phyloP scores from a whole-genome alignment of 2,113 vertebrate genomes.

The Amphiprion percula region DNA sequence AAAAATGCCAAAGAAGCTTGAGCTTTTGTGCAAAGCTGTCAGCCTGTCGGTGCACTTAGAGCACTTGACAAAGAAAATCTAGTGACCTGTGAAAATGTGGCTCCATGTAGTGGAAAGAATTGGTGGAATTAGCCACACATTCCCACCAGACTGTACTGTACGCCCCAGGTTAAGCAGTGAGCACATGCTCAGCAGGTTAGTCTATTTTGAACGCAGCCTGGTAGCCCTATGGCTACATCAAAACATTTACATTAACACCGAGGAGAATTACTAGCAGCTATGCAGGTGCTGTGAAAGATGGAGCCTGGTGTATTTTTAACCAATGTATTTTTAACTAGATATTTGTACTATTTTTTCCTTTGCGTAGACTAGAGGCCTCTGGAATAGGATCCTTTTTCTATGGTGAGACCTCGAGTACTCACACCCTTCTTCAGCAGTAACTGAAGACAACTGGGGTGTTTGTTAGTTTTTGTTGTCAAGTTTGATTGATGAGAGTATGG shows the following conservation, averaged over 20 bases:
- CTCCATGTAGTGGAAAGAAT: conserved; percentile 49
- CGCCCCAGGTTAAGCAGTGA: conserved; percentile 6
- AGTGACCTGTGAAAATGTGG: conserved; percentile 46
- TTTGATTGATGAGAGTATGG: conserved; percentile 1
- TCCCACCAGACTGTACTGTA: conserved; percentile 42
- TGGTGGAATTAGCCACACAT: conserved; percentile 44
- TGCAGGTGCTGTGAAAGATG: conserved; percentile 35
- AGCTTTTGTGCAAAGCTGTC: conserved; percentile 42
- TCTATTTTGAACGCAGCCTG: conserved; percentile 23
- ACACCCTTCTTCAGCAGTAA: conserved; percentile 19
- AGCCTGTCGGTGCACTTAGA: conserved; percentile 24
- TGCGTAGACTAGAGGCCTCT: conserved; percentile 42
- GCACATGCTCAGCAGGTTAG: conserved; percentile 34
- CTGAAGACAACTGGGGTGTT: neutral
- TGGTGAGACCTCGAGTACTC: conserved; percentile 22
- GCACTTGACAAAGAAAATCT: conserved; percentile 31
- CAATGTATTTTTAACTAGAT: conserved; percentile 69
- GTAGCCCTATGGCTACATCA: conserved; percentile 13
- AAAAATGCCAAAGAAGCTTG: neutral
- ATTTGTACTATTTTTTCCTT: conserved; percentile 73
- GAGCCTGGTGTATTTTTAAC: conserved; percentile 66
- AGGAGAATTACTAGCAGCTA: conserved; percentile 26
- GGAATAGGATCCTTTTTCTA: conserved; percentile 53
- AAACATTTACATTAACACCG: conserved; percentile 52
- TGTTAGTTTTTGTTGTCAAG: neutral